A percentile compares a stretch with the other conserved stretches of the same genome.
Evolutionary conservation across 2,113 vertebrate genomes (phyloP).

Genomic region (Myiopsitta monachus): DNA sequence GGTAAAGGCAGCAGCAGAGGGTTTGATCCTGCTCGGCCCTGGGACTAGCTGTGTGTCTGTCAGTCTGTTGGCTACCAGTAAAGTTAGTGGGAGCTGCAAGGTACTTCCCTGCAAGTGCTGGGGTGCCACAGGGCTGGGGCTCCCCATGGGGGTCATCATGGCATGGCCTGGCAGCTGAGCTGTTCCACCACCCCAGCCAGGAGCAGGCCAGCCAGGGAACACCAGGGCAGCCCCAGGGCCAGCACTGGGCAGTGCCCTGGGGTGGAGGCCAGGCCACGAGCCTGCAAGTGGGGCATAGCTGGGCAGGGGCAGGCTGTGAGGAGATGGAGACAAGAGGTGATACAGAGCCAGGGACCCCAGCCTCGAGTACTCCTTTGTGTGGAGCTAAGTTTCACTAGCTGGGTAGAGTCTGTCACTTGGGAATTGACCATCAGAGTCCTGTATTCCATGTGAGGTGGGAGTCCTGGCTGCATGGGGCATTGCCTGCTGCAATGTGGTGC

Average conservation of each 20-base stretch:
- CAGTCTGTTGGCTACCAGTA: background rate
- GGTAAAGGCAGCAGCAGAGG: background rate
- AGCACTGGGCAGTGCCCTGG: background rate
- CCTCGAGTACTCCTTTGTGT: fast-evolving
- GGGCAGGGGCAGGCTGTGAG: background rate
- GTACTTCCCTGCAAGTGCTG: background rate
- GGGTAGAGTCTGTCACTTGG: background rate
- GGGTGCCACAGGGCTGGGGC: too few species aligned
- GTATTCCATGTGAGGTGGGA: background rate
- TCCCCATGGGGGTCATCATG: fast-evolving
- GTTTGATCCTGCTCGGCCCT: background rate
- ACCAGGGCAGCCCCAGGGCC: background rate
- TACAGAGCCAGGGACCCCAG: fast-evolving
- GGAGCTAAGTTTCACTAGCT: background rate
- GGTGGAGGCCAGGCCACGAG: fast-evolving
- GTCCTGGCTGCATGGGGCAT: fast-evolving
- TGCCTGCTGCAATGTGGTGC: fast-evolving
- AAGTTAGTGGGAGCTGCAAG: background rate
- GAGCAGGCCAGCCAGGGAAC: fast-evolving
- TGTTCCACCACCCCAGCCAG: background rate
- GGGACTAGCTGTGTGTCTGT: background rate
- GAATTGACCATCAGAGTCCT: background rate
- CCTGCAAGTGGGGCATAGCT: background rate
- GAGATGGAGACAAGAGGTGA: fast-evolving
- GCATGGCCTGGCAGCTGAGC: background rate